phyloP scores from a whole-genome alignment of 2,113 vertebrate genomes.

The Romanogobio albipinnatus region DNA sequence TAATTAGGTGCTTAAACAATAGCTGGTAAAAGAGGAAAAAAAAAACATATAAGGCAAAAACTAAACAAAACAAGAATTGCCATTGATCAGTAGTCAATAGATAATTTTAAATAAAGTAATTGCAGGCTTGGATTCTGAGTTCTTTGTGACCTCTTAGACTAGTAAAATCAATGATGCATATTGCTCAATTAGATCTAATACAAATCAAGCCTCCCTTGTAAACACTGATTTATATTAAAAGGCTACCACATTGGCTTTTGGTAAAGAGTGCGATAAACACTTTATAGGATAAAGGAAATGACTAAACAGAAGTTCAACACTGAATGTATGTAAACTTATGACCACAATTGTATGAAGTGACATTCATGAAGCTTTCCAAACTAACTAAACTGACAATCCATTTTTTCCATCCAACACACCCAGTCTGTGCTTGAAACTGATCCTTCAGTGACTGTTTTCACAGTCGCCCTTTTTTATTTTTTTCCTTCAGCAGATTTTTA shows the following conservation, averaged over 20 bases:
- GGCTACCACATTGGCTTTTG: conserved; percentile 82
- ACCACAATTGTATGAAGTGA: not conserved
- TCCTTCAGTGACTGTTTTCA: conserved; percentile 41
- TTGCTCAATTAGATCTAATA: conserved; percentile 95
- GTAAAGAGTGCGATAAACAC: conserved; percentile 78
- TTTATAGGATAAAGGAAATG: conserved; percentile 48
- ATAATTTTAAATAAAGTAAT: conserved; percentile 99
- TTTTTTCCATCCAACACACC: conserved; percentile 40
- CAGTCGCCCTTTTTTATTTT: conserved; percentile 30
- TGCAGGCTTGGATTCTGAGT: conserved; percentile 90
- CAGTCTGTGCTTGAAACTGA: conserved; percentile 3
- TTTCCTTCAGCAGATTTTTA: conserved; percentile 36
- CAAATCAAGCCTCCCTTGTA: conserved; percentile 92
- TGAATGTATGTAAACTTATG: conserved; percentile 24
- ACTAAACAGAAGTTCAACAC: not conserved
- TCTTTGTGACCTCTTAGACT: conserved; percentile 97
- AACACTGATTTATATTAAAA: conserved; percentile 96
- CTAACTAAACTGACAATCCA: conserved; percentile 9
- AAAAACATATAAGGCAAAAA: conserved; percentile 74
- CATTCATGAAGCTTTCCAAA: conserved; percentile 6
- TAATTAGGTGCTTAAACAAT: conserved; percentile 94
- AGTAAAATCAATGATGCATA: conserved; percentile 97
- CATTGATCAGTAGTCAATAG: conserved; percentile 96
- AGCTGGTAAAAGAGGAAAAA: conserved; percentile 75
- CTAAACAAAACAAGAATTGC: conserved; percentile 94